phyloP scores from a whole-genome alignment of 2,888 invertebrate species.

The Bellardia pandia region DNA sequence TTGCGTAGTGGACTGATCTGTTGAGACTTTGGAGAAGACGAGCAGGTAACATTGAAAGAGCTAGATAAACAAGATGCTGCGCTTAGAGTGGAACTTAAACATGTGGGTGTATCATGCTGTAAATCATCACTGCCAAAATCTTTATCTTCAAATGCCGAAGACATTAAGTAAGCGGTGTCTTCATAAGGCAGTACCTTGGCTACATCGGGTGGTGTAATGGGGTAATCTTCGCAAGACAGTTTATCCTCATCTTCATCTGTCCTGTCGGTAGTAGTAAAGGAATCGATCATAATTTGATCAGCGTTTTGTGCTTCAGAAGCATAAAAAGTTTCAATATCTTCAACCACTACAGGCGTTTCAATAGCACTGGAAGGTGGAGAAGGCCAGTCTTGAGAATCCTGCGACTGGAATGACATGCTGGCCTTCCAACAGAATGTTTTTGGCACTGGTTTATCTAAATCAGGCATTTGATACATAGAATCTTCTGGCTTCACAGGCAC shows the following conservation, averaged over 20 bases:
- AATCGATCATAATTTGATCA: slow-evolving; percentile 90
- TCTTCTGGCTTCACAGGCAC: slow-evolving; percentile 82
- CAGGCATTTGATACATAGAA: slow-evolving; percentile 81
- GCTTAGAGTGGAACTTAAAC: slow-evolving; percentile 82
- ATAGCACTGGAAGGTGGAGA: slow-evolving; percentile 90
- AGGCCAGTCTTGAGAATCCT: slow-evolving; percentile 92
- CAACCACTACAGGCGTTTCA: slow-evolving; percentile 88
- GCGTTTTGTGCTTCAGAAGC: slow-evolving; percentile 91
- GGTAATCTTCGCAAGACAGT: slow-evolving; percentile 82
- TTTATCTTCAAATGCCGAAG: slow-evolving; percentile 80
- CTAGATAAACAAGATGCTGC: slow-evolving; percentile 82
- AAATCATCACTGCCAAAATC: slow-evolving; percentile 79
- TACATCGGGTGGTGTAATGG: slow-evolving; percentile 79
- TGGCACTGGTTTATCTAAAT: slow-evolving; percentile 82
- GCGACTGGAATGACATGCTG: slow-evolving; percentile 84
- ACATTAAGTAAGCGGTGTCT: slow-evolving; percentile 83
- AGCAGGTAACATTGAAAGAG: slow-evolving; percentile 82
- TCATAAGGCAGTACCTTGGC: slow-evolving; percentile 83
- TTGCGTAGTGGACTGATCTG: slow-evolving; percentile 76
- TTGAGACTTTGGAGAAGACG: slow-evolving; percentile 79
- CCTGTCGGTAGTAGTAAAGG: slow-evolving; percentile 87
- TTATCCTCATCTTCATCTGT: slow-evolving; percentile 86
- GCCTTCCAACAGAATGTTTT: slow-evolving; percentile 84
- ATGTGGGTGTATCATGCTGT: slow-evolving; percentile 80
- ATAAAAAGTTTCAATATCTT: slow-evolving; percentile 92